phyloP scores from a whole-genome alignment of 2,888 invertebrate genomes.

The Elegia similella region DNA sequence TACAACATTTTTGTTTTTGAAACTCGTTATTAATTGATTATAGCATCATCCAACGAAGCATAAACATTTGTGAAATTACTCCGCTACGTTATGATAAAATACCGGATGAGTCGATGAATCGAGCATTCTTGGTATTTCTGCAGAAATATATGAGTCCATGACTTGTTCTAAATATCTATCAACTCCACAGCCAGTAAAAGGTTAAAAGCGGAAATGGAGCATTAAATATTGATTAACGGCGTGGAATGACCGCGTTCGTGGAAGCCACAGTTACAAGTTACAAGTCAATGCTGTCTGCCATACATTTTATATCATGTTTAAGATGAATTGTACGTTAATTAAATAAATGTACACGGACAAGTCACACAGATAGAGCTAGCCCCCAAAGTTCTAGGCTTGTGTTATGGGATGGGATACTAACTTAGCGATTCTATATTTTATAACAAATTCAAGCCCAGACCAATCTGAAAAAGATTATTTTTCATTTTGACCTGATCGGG shows the following conservation, averaged over 20 bases:
- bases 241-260: conserved; percentile 33
- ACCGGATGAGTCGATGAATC: not conserved
- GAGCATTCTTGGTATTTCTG: not conserved
- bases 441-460: too few relatives aligned
- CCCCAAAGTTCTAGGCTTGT: too few relatives aligned
- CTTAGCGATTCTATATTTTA: too few relatives aligned
- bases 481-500: too few relatives aligned
- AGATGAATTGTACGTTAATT: too few relatives aligned
- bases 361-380: too few relatives aligned
- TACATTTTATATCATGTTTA: not conserved
- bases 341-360: too few relatives aligned
- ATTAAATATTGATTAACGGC: conserved; percentile 44
- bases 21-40: conserved; percentile 8
- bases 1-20: not conserved
- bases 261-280: conserved; percentile 23
- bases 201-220: conserved; percentile 37
- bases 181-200: conserved; percentile 26
- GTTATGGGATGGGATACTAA: too few relatives aligned
- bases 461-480: too few relatives aligned
- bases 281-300: conserved; percentile 31
- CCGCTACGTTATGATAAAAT: not conserved
- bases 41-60: conserved; percentile 9
- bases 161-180: not conserved
- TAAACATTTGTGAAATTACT: conserved; percentile 1
- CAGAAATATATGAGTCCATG: not conserved